Base-by-base conservation (phyloP, 1,140 invertebrate genomes). In the Copidosoma floridanum region DNA sequence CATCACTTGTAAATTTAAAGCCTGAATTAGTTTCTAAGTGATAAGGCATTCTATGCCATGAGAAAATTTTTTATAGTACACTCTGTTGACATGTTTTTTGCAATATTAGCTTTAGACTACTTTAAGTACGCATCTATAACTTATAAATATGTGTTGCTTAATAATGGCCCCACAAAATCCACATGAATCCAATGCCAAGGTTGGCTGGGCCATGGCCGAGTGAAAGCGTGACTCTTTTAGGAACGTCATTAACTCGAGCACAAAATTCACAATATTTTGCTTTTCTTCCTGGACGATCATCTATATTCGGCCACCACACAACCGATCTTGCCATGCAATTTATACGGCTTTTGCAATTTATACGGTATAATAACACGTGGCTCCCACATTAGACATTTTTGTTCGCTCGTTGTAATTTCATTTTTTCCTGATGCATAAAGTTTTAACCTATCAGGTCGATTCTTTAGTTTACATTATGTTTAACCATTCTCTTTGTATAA, bases 31-130 rank as follows among this genome's bases (percentile, higher is more conserved):
- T 51, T 16, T 69, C 47, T 21, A 70, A 44, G 1, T 61, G 32
- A 10, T 61, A 38, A 18, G 70, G 69, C n/a, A 73, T 23, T 1
- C 67, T 65, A 55, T 71, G 72, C 23, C 67, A 35, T 6, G 63
- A 61, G 26, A 72, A 68, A 53, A 53, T 67, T 51, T 37, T 62
- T 56, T 10, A 68, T 60, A 11, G 65, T 68, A 46, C 20, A 32
- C 35, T 63, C 54, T 14, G 41, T 56, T 41, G 47, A 52, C 18
- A 26, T 58, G 52, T 61, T 61, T 32, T 55, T 48, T 18, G 24
- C 18, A 12, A 14, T 24, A 18, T 7, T 5, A 14, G 24, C 23
- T 24, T 47, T 21, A 8, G 44, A 21, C 44, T 21, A 47, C n/a
- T 47, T 47, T 23, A 8, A 23, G 18, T 47, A 47, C 23, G 44